Conservation (phyloP, 2,113 vertebrate genomes). For the Malurus elegans region DNA sequence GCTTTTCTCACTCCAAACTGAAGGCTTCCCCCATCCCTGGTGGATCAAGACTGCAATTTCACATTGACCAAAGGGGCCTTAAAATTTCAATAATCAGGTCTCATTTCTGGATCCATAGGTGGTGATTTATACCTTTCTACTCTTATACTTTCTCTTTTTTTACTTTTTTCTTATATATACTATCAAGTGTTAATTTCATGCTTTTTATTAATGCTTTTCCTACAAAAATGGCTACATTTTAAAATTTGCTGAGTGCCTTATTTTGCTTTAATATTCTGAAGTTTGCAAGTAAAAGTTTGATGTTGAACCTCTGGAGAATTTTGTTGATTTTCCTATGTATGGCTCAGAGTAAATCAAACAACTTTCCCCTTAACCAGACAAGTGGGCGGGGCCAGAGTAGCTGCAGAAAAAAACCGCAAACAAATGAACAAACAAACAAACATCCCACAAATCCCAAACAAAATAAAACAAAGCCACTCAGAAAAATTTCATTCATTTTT, state of each 20-base stretch:
- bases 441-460: background rate
- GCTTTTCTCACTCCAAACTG: background rate
- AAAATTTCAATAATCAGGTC: background rate
- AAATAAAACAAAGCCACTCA: background rate
- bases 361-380: background rate
- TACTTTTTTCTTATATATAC: background rate
- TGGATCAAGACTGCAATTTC: background rate
- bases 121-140: background rate
- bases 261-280: background rate
- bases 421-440: background rate
- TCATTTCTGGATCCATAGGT: background rate
- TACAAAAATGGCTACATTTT: background rate
- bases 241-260: background rate
- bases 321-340: background rate
- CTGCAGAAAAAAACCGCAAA: background rate
- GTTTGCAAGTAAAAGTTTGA: background rate
- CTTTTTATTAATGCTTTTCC: background rate
- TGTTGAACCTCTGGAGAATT: rapidly evolving
- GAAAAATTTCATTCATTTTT: background rate
- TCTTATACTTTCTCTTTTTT: background rate
- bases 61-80: background rate
- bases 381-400: background rate
- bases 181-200: background rate
- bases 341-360: background rate
- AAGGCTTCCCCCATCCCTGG: background rate